Base-by-base conservation (phyloP, 2,797 vertebrate species). In the Anguilla pacifica region DNA sequence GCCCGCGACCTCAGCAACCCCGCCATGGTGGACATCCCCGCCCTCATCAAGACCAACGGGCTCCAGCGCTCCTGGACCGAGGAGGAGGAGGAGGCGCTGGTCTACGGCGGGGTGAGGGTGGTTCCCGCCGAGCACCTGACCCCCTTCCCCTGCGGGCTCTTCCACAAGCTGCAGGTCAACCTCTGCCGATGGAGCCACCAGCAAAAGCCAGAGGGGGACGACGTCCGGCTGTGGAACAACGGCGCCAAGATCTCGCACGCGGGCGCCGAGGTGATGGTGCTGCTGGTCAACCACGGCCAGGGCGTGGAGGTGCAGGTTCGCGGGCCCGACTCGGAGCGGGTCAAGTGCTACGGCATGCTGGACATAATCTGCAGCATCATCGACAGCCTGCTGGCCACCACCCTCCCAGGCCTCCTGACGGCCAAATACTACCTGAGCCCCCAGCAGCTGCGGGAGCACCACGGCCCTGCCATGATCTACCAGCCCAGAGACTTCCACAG, bases 161-260 rank as follows among this genome's bases (percentile, higher is more conserved):
- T 99, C 87, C 97, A 99, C 95, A 99, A 99, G 93, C 97, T 99
- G 90, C 98, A 99, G 93, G 98, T 99, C 85, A 99, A 99, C 93
- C 95, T 99, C 22, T 99, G 98, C 89, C 96, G 98, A 85, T 99
- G 98, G 98, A 96, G 97, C 95, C 97, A 98, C 93, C 98, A 99
- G 92, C 98, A 99, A 91, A 98, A 97, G 89, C 89, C 97, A 0
- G 98, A 98, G 89, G 97, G 97, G 0, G 93, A 93, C 0, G 96
- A 99, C 86, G 97, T 99, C 90, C 97, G 97, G 89, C 94, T 99
- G 59, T 99, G 98, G 98, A 97, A 97, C 86, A 97, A 98, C 0
- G 98, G 98, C 43, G 97, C 97, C 92, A 98, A 97, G 90, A 95
- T 99, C 55, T 95, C 97, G 93, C 97, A 97, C 91, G 96, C 94